Conservation (phyloP, 2,113 vertebrate species). For the Oplegnathus fasciatus region DNA sequence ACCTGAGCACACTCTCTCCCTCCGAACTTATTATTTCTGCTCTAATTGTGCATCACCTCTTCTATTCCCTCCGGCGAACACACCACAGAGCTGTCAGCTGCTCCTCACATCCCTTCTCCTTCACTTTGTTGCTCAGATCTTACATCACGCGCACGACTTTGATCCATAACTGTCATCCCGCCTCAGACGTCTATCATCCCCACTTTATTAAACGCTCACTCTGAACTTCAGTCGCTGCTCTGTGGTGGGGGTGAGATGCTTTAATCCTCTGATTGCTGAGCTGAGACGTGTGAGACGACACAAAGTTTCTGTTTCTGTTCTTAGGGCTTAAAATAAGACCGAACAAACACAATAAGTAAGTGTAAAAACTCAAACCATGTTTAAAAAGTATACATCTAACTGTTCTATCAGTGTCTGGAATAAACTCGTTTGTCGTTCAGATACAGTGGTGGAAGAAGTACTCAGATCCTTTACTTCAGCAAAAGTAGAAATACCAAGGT, state of each 20-base stretch:
- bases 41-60: slow-evolving; percentile 13
- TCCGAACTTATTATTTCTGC: slow-evolving; percentile 24
- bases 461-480: too few relatives aligned
- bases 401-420: too few relatives aligned
- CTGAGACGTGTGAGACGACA: neutral
- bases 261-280: slow-evolving; percentile 15
- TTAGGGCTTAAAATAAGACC: slow-evolving; percentile 15
- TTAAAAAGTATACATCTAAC: neutral
- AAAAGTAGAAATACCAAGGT: too few relatives aligned
- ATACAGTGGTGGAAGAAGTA: too few relatives aligned
- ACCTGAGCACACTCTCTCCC: neutral
- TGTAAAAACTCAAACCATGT: neutral
- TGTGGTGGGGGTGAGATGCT: neutral
- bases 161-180: slow-evolving; percentile 11
- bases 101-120: neutral
- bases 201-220: slow-evolving; percentile 1
- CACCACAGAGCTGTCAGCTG: neutral
- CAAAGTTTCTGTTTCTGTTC: neutral
- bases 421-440: neutral
- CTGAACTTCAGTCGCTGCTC: neutral
- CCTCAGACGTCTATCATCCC: neutral
- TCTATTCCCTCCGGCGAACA: neutral
- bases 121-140: slow-evolving; percentile 17
- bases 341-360: neutral
- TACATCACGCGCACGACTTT: neutral